Conservation (phyloP, 2,113 vertebrate genomes). For the Brachirus orientalis region DNA sequence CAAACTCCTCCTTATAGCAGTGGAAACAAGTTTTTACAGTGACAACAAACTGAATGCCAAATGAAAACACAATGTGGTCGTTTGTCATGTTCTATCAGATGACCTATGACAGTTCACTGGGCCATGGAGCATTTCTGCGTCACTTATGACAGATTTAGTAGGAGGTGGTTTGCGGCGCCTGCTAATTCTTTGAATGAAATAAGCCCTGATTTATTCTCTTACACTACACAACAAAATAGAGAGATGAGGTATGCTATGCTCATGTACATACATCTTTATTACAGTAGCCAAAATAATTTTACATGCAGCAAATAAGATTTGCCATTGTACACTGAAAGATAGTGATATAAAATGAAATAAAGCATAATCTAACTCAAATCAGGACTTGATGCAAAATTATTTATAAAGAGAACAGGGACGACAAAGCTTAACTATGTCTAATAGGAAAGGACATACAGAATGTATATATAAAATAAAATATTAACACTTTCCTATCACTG, state of each 20-base stretch:
- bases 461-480: too few relatives aligned
- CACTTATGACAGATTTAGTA: slow-evolving; percentile 53
- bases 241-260: background rate
- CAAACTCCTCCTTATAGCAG: slow-evolving; percentile 21
- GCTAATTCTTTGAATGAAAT: slow-evolving; percentile 70
- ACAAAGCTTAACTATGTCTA: background rate
- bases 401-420: too few relatives aligned
- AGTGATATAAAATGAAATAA: background rate
- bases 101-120: slow-evolving; percentile 36
- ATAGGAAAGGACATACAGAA: background rate
- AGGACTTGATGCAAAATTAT: background rate
- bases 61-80: slow-evolving; percentile 46
- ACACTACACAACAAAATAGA: slow-evolving; percentile 1
- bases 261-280: slow-evolving; percentile 36
- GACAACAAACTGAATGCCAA: slow-evolving; percentile 28
- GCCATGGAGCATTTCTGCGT: slow-evolving; percentile 50
- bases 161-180: slow-evolving; percentile 57
- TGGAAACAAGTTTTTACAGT: slow-evolving; percentile 49
- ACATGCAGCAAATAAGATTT: background rate
- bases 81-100: slow-evolving; percentile 59
- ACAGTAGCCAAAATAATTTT: background rate
- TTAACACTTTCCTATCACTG: too few relatives aligned
- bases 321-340: background rate
- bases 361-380: background rate
- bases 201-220: slow-evolving; percentile 46